Percentiles rank a stretch among this genome's conserved stretches.
Conservation (phyloP, 2,113 vertebrate genomes). For the Pantherophis guttatus region DNA sequence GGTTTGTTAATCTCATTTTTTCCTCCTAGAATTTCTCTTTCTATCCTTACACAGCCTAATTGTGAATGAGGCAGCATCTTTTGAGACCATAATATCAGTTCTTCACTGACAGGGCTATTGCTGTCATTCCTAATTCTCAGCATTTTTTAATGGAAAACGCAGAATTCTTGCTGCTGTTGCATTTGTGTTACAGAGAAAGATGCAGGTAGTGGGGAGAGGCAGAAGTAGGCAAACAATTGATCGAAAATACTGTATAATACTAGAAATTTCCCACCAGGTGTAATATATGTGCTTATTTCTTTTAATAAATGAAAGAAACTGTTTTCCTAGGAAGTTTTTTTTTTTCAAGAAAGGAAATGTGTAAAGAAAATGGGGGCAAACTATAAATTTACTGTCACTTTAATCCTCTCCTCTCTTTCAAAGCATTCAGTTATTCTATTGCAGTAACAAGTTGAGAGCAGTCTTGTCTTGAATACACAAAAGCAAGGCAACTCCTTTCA, state of each 20-base stretch:
- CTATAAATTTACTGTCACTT: constrained; percentile 41
- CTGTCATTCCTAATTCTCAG: not conserved
- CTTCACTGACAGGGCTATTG: not conserved
- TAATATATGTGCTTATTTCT: not conserved
- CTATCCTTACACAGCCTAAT: not conserved
- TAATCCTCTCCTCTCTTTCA: constrained; percentile 12
- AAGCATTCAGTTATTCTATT: constrained; percentile 35
- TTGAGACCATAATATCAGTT: not conserved
- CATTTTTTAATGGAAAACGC: not conserved
- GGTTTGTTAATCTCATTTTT: not conserved
- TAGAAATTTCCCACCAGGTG: not conserved
- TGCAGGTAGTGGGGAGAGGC: not conserved
- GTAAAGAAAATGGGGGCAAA: not conserved
- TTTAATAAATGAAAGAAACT: not conserved
- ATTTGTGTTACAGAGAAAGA: not conserved
- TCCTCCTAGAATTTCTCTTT: too few species aligned
- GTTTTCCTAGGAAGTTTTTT: constrained; percentile 18
- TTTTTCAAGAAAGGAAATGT: constrained; percentile 28
- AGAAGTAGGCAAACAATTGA: not conserved
- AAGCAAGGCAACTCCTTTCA: constrained; percentile 65
- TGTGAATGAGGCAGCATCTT: not conserved
- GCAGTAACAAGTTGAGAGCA: constrained; percentile 56
- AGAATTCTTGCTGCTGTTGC: not conserved
- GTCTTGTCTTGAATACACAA: constrained; percentile 60
- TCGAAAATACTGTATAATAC: not conserved